Percentiles rank a stretch among this genome's conserved stretches.
Conservation (phyloP, 2,888 invertebrate species). For the Lasioglossum vierecki region DNA sequence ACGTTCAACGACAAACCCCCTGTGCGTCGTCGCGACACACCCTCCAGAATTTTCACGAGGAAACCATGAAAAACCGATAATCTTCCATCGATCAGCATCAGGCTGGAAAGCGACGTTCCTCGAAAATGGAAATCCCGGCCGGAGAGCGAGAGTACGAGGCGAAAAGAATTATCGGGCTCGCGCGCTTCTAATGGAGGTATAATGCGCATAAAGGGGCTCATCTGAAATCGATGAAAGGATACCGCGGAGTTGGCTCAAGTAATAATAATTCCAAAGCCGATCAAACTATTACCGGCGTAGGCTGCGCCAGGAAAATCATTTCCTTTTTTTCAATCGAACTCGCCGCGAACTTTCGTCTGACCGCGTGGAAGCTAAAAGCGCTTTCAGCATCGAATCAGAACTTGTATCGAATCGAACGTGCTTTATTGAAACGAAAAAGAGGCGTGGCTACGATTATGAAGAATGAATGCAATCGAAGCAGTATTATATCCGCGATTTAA, state of each 20-base stretch:
- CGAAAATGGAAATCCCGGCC: constrained; percentile 42
- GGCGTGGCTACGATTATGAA: not conserved
- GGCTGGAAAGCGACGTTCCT: constrained; percentile 41
- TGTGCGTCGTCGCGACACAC: constrained; percentile 36
- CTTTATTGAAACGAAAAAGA: not conserved
- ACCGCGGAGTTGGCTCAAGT: not conserved
- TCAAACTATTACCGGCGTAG: constrained; percentile 9
- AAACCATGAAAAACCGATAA: constrained; percentile 78
- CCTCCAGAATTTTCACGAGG: constrained; percentile 65
- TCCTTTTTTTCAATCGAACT: constrained; percentile 3
- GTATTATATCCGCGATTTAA: not conserved
- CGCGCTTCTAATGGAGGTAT: constrained; percentile 15
- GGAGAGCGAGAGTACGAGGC: not conserved
- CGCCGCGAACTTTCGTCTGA: not conserved
- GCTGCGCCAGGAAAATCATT: constrained; percentile 7
- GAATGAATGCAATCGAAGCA: not conserved
- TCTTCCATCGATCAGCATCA: constrained; percentile 84
- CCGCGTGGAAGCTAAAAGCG: not conserved
- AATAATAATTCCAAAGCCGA: constrained; percentile 29
- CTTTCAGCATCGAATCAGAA: not conserved
- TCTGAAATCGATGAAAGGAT: constrained; percentile 22
- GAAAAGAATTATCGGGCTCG: constrained; percentile 1
- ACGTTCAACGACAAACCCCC: constrained; percentile 67
- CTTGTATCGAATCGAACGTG: not conserved
- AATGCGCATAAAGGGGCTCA: constrained; percentile 31